phyloP scores from a whole-genome alignment of 2,888 invertebrate genomes.

The Drosophila stalkeri region DNA sequence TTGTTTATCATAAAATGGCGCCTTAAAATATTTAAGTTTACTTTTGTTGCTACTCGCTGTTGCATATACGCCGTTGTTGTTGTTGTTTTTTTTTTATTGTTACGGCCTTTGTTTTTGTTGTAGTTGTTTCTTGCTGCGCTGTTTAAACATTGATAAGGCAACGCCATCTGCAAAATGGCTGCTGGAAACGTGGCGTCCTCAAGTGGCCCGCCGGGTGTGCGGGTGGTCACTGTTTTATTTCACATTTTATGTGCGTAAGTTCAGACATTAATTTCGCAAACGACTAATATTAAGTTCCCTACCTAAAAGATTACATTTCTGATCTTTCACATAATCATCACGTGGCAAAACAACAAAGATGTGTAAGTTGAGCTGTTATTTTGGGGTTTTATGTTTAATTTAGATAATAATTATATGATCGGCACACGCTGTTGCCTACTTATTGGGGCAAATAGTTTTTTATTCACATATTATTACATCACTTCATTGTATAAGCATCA shows the following conservation, averaged over 20 bases:
- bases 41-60: constrained; percentile 30
- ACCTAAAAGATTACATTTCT: not conserved
- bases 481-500: not conserved
- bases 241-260: constrained; percentile 53
- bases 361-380: not conserved
- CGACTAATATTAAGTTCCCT: not conserved
- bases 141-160: constrained; percentile 75
- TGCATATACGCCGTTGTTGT: constrained; percentile 13
- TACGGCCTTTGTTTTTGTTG: not conserved
- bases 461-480: not conserved
- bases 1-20: constrained; percentile 52
- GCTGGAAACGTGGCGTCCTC: constrained; percentile 2
- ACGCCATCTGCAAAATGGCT: constrained; percentile 32
- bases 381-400: not conserved
- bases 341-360: not conserved
- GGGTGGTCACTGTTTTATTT: constrained; percentile 62
- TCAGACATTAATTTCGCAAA: constrained; percentile 60
- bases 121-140: constrained; percentile 45
- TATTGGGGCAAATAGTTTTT: not conserved
- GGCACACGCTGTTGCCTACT: constrained; percentile 1
- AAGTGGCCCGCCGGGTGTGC: constrained; percentile 8
- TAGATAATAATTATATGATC: not conserved
- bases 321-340: constrained; percentile 8
- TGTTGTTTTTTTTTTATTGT: constrained; percentile 8
- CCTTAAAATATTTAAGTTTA: constrained; percentile 52